Evolutionary conservation across 2,797 vertebrate genomes (phyloP), one percentile per base, ranked within the genome.

Genomic region (Columba guinea): DNA sequence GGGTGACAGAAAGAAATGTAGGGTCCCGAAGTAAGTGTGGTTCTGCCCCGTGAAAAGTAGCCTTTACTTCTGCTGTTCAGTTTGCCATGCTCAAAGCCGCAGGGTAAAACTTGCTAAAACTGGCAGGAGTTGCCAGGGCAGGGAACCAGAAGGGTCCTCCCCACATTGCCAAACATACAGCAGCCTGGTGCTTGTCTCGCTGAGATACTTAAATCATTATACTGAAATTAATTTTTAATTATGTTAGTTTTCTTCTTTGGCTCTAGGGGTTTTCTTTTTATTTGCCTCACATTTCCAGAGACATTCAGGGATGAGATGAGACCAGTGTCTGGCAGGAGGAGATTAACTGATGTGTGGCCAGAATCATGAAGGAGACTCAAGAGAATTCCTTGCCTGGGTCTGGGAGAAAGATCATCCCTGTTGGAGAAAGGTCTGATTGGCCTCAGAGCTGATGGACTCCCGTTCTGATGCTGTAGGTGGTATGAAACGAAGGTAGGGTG

Each of bases 71-170:
- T 74, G 68, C 87, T 89, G 87, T 95, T 96, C 84, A 64, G 69
- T 87, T 96, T 63, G 27, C 76, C 44, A 34, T 64, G 39, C 86
- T 96, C 62, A 67, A 87, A 95, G 90, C 91, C 88, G 39, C 2
- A 7, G 64, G 53, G 86, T 92, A 93, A 64, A 92, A 86, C 74
- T 94, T 94, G 94, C 20, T 95, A 94, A 97, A 98, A 93, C 73
- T 94, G 95, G 96, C 90, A 94, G 39, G 92, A 81, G 58, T 94
- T 64, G 78, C 51, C 64, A 79, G 65, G 87, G 94, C 90, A 90
- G 90, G 67, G 87, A 97, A 73, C 83, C 84, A 85, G 59, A 93
- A 97, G 63, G 95, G 80, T 97, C 91, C 93, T 76, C 64, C 82
- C 59, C 62, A 85, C 49, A 22, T 60, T n/a, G 27, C 55, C 79